Percentiles rank a stretch among this genome's conserved stretches.
Conservation (phyloP, 2,113 vertebrate genomes). For the Orthonyx spaldingii region DNA sequence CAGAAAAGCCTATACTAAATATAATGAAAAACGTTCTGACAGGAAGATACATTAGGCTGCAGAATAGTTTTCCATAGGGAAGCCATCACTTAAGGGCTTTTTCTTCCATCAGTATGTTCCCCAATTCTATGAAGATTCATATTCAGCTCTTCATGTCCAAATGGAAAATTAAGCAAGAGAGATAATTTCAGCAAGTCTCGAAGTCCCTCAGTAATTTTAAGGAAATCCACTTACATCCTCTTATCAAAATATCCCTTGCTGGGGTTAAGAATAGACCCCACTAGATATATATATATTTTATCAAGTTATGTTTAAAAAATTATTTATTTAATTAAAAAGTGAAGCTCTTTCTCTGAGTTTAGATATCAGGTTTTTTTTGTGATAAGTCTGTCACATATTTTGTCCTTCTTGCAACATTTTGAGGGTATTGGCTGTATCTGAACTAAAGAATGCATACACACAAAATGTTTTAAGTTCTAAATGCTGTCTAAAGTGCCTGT, state of each 20-base stretch:
- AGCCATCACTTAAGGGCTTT: conserved; percentile 46
- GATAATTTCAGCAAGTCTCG: conserved; percentile 48
- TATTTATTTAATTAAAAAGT: not conserved
- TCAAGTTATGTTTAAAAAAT: not conserved
- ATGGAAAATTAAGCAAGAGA: conserved; percentile 51
- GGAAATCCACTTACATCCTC: conserved; percentile 20
- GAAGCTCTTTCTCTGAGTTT: not conserved
- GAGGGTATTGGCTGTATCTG: not conserved
- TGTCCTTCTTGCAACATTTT: not conserved
- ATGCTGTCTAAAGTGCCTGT: not conserved
- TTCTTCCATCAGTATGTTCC: conserved; percentile 21
- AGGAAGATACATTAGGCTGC: conserved; percentile 36
- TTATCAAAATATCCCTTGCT: conserved; percentile 43
- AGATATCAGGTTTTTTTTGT: not conserved
- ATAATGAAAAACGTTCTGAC: conserved; percentile 29
- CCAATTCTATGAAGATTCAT: conserved; percentile 21
- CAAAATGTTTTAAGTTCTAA: not conserved
- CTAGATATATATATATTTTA: conserved; percentile 15
- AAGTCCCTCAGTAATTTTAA: conserved; percentile 61
- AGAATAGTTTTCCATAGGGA: conserved; percentile 31
- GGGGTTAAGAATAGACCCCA: conserved; percentile 6
- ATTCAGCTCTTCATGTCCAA: conserved; percentile 28
- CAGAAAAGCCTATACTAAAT: not conserved
- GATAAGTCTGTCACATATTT: not conserved
- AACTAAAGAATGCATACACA: not conserved